Conservation (phyloP, 2,113 vertebrate species). For the Sula dactylatra region DNA sequence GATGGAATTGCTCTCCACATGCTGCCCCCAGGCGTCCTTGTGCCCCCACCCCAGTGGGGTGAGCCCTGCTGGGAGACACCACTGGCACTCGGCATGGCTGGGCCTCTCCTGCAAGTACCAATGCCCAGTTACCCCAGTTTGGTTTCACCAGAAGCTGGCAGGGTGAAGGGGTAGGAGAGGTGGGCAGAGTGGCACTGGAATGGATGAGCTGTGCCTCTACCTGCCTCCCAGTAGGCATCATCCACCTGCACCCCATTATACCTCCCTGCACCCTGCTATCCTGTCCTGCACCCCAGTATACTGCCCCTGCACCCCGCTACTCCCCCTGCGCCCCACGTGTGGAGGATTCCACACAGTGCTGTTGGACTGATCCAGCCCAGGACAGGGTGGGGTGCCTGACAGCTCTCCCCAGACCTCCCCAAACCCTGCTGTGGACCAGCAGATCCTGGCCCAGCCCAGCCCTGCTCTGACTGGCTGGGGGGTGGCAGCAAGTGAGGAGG, state of each 20-base stretch:
- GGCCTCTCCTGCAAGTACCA: too few species aligned
- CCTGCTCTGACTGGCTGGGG: neutral
- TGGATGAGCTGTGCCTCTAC: neutral
- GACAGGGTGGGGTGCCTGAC: too few species aligned
- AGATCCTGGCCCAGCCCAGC: neutral
- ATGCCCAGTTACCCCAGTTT: neutral
- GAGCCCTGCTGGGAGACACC: neutral
- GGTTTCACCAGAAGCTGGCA: neutral
- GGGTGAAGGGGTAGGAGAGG: neutral
- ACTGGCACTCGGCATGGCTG: accelerated
- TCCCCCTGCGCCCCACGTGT: too few species aligned
- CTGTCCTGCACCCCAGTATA: too few species aligned
- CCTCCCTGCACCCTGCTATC: neutral
- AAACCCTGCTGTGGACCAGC: too few species aligned
- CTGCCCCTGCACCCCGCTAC: neutral
- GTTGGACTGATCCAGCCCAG: too few species aligned
- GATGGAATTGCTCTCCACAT: accelerated
- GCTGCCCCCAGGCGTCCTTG: accelerated
- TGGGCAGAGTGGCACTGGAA: neutral
- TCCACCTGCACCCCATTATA: neutral
- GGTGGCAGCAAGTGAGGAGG: too few species aligned
- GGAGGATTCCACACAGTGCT: neutral
- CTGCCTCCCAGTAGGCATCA: neutral
- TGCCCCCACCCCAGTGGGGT: accelerated
- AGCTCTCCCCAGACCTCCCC: neutral